A percentile compares a stretch with the other conserved stretches of the same genome.
phyloP scores from a whole-genome alignment of 2,113 vertebrate genomes.

The Spermophilus dauricus region DNA sequence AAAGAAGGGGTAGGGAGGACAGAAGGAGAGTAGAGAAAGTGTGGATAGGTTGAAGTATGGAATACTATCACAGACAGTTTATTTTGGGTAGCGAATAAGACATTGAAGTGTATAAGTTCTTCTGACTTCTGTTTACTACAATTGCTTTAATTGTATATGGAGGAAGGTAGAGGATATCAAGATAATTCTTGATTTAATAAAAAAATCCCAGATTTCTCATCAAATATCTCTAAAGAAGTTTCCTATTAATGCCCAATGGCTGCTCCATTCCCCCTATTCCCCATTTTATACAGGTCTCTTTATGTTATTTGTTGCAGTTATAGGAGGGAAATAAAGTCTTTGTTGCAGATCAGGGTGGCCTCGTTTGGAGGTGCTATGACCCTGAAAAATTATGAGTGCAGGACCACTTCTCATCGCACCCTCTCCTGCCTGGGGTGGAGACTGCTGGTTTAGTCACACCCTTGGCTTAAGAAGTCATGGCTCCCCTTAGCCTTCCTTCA shows the following conservation, averaged over 20 bases:
- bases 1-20: accelerated
- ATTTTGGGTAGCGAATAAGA: background rate
- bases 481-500: background rate
- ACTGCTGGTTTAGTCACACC: background rate
- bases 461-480: background rate
- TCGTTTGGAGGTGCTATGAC: background rate
- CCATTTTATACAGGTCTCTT: background rate
- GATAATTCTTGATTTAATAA: background rate
- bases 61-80: background rate
- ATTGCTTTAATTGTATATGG: background rate
- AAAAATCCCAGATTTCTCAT: background rate
- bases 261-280: too few species aligned
- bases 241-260: too few species aligned
- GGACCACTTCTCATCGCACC: too few species aligned
- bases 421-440: background rate
- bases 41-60: background rate
- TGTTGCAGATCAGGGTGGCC: background rate
- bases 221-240: background rate
- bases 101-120: background rate
- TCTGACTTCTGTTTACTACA: background rate
- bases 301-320: background rate
- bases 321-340: background rate
- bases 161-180: background rate
- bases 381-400: background rate
- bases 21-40: background rate